Evolutionary conservation across 2,888 invertebrate species (phyloP), one percentile per base, ranked within the genome.

Genomic region (Drosophila algonquin): DNA sequence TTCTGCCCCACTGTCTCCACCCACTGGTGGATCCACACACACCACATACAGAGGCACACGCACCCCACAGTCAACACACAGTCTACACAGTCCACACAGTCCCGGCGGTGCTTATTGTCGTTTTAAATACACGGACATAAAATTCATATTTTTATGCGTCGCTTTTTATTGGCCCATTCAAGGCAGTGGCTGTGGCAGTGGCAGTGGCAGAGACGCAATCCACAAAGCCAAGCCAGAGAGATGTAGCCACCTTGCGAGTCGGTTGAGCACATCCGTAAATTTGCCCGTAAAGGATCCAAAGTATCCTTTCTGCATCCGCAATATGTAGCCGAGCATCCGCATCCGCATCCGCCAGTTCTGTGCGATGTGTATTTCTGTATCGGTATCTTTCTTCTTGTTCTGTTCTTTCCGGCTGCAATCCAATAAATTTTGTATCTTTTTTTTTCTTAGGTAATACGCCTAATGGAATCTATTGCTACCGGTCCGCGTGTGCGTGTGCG

Each of bases 81-180:
- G 32, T 32, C 32, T 2, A 1, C 30, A 30, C 32, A 27, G 27
- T 7, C 51, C 46, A 52, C 47, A 57, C 24, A 48, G 45, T 53
- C 61, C 10, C 68, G 46, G 61, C 46, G 72, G 73, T 75, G 75
- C 73, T 76, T 79, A 87, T 77, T 84, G 82, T 82, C 76, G 58
- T 75, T 82, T 83, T 87, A 83, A 83, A 83, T 85, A 83, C 87
- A 75, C 73, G 73, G 63, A 67, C 75, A 82, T 87, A 81, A 83
- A 83, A 85, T 81, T 81, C 83, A 83, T 87, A 87, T 83, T 83
- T 87, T 83, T 85, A 87, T 87, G 82, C 64, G 56, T 51, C 47
- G 65, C 69, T 77, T 87, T 83, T 83, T 87, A 32, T 32, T 32
- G 32, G 32, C 32, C 32, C 32, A 32, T 32, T 32, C 32, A 32